Conservation (phyloP, 2,113 vertebrate species). For the Coreoperca whiteheadi region DNA sequence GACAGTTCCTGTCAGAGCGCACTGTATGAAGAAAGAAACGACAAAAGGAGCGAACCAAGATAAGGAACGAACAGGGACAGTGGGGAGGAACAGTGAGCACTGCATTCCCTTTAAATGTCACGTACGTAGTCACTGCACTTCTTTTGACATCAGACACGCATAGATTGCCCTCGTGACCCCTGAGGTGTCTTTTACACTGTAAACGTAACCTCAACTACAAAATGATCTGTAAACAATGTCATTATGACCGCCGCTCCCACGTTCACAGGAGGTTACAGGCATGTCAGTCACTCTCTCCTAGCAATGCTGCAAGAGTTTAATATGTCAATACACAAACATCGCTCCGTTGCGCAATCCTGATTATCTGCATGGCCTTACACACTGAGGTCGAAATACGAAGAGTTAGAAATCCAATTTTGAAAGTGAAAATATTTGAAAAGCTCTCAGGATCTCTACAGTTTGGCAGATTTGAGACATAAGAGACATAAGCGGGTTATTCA, state of each 20-base stretch:
- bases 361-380: background rate
- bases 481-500: too few relatives aligned
- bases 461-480: background rate
- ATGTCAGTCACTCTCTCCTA: background rate
- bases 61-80: background rate
- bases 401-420: background rate
- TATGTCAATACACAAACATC: background rate
- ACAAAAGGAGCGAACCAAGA: background rate
- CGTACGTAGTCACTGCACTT: constrained; percentile 1
- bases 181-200: constrained; percentile 10
- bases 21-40: background rate
- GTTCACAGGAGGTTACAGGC: background rate
- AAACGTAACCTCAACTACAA: background rate
- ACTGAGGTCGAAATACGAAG: background rate
- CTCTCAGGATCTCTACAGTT: background rate
- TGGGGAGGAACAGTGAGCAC: background rate
- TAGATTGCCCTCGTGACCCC: background rate
- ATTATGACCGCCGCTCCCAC: background rate
- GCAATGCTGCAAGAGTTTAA: background rate
- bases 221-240: background rate
- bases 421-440: background rate
- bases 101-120: constrained; percentile 37
- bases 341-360: background rate
- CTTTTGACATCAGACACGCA: constrained; percentile 12
- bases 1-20: background rate